Percentiles rank a stretch among this genome's conserved stretches.
These are phyloP conservation scores for Erebia ligea DNA, from an alignment of 2,888 invertebrate genomes.

Conservation along the genomic window DNA sequence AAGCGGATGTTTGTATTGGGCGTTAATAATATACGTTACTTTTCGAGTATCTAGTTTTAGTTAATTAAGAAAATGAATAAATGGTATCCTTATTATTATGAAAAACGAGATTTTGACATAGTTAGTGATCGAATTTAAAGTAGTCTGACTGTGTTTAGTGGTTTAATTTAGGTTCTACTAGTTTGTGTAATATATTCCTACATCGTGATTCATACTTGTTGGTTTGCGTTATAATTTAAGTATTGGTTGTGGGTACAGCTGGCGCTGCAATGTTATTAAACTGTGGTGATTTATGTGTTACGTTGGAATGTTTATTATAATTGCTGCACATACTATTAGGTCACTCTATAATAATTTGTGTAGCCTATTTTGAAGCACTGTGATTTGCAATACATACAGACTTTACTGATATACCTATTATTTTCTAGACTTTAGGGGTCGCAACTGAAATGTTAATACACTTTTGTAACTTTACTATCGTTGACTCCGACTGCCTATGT, in stretches of 20 bases:
- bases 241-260: constrained; percentile 5
- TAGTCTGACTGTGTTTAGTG: background rate
- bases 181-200: constrained; percentile 6
- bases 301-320: constrained; percentile 4
- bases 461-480: too few species aligned
- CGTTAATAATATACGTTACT: too few species aligned
- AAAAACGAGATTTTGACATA: background rate
- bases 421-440: too few species aligned
- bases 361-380: too few species aligned
- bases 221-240: background rate
- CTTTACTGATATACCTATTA: too few species aligned
- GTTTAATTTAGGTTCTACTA: constrained; percentile 8
- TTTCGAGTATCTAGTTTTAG: too few species aligned
- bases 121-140: constrained; percentile 1
- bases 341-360: background rate
- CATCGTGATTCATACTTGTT: background rate
- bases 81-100: background rate
- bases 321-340: background rate
- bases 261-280: constrained; percentile 2
- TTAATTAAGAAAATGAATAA: background rate
- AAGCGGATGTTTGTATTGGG: too few species aligned
- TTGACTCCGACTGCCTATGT: background rate
- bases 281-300: constrained; percentile 8
- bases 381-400: too few species aligned
- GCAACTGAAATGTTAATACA: too few species aligned